Conservation (phyloP, 2,113 vertebrate genomes). For the Odontophorus gujanensis region DNA sequence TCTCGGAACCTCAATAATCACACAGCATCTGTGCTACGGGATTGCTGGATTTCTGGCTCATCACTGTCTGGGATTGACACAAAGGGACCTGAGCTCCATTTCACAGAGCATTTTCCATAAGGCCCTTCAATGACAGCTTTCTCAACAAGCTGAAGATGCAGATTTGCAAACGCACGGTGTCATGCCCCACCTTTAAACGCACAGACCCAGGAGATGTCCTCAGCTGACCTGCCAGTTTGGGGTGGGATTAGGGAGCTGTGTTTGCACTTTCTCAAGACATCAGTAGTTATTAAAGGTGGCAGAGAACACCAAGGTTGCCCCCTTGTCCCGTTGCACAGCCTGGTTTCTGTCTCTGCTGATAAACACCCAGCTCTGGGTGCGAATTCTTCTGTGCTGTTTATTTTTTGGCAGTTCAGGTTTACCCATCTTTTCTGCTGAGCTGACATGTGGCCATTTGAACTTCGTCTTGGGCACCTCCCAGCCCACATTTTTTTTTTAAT, state of each 20-base stretch:
- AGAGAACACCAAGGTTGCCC: background rate
- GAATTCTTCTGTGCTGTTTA: background rate
- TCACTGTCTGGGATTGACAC: background rate
- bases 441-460: background rate
- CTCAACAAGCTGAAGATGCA: background rate
- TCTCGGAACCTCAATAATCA: background rate
- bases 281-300: conserved; percentile 5
- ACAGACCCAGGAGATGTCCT: conserved; percentile 2
- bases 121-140: background rate
- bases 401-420: background rate
- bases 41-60: background rate
- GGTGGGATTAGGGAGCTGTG: background rate
- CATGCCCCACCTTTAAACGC: background rate
- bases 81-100: background rate
- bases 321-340: background rate
- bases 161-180: background rate
- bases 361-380: background rate
- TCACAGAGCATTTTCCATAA: background rate
- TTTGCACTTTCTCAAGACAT: background rate
- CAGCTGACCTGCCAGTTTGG: background rate
- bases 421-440: background rate
- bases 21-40: background rate
- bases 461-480: conserved; percentile 3
- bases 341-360: background rate
- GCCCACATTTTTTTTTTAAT: background rate